Evolutionary conservation across 2,797 vertebrate genomes (phyloP).

Genomic region (Hoplostethus mediterraneus): DNA sequence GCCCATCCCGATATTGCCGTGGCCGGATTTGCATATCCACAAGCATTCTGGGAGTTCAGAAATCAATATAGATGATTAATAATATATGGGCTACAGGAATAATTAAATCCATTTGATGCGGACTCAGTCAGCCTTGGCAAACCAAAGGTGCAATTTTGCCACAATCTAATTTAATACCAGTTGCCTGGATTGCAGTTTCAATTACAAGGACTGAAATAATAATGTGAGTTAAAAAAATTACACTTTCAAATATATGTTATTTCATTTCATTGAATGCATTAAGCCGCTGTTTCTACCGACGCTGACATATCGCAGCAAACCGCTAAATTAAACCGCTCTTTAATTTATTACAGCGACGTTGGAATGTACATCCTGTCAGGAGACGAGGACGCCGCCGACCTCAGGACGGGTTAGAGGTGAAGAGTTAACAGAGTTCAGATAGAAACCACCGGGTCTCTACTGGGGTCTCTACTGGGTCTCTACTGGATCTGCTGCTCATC

Average conservation of each 20-base stretch:
- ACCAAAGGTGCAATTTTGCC: conserved; percentile 79
- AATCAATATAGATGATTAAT: conserved; percentile 91
- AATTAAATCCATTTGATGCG: conserved; percentile 87
- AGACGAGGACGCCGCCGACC: too few relatives aligned
- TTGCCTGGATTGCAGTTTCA: conserved; percentile 82
- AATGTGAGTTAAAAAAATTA: conserved; percentile 82
- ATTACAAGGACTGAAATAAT: conserved; percentile 82
- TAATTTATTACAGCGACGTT: conserved; percentile 67
- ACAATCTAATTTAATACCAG: conserved; percentile 83
- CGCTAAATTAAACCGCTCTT: conserved; percentile 79
- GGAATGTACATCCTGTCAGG: conserved; percentile 26
- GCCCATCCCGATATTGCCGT: conserved; percentile 82
- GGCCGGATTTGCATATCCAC: conserved; percentile 84
- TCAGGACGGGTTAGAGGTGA: too few relatives aligned
- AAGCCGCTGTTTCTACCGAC: conserved; percentile 66
- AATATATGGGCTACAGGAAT: conserved; percentile 87
- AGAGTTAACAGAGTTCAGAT: too few relatives aligned
- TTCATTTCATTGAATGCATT: conserved; percentile 79
- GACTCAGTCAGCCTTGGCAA: conserved; percentile 83
- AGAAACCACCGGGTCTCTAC: too few relatives aligned
- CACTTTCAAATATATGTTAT: conserved; percentile 85
- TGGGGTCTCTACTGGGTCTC: too few relatives aligned
- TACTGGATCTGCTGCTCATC: too few relatives aligned
- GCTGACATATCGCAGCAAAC: conserved; percentile 80
- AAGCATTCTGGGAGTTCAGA: conserved; percentile 85